These are phyloP conservation scores for Lordiphosa collinella DNA, from an alignment of 1,140 invertebrate genomes.

Conservation along the genomic window DNA sequence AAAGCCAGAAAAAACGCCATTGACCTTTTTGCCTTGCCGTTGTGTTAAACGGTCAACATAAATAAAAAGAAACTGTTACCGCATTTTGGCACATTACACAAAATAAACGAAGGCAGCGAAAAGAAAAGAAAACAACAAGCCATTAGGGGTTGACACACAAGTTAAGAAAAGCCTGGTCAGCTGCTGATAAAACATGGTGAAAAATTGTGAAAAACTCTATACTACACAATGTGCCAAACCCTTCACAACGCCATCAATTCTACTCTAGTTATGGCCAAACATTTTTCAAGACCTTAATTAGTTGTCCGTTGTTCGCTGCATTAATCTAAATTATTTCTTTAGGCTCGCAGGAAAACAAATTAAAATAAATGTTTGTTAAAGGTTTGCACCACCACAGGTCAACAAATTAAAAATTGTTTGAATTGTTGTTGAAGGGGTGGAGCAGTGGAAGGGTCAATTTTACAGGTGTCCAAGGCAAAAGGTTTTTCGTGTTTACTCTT, in stretches of 20 bases:
- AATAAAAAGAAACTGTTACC: not conserved
- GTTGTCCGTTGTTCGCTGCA: constrained; percentile 1
- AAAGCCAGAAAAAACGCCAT: constrained; percentile 4
- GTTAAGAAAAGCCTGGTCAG: constrained; percentile 5
- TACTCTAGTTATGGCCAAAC: constrained; percentile 1
- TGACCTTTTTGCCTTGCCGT: constrained; percentile 7
- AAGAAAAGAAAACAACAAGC: not conserved
- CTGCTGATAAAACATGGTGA: constrained; percentile 5
- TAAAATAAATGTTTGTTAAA: constrained; percentile 9
- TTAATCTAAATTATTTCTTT: not conserved
- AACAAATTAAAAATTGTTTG: constrained; percentile 8
- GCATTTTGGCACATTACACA: not conserved
- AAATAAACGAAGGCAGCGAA: not conserved
- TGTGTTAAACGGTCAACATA: constrained; percentile 9
- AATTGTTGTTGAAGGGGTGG: too few species aligned
- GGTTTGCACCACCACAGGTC: constrained; percentile 3
- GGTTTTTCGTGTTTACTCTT: too few species aligned
- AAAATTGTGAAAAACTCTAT: constrained; percentile 6
- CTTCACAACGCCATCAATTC: not conserved
- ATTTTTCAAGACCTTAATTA: constrained; percentile 27
- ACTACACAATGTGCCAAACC: not conserved
- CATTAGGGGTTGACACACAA: constrained; percentile 8
- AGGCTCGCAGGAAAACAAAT: not conserved
- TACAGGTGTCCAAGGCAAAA: too few species aligned
- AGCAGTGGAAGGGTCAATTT: too few species aligned